Evolutionary conservation across 2,797 vertebrate species (phyloP).

Genomic region (Notamacropus eugenii): DNA sequence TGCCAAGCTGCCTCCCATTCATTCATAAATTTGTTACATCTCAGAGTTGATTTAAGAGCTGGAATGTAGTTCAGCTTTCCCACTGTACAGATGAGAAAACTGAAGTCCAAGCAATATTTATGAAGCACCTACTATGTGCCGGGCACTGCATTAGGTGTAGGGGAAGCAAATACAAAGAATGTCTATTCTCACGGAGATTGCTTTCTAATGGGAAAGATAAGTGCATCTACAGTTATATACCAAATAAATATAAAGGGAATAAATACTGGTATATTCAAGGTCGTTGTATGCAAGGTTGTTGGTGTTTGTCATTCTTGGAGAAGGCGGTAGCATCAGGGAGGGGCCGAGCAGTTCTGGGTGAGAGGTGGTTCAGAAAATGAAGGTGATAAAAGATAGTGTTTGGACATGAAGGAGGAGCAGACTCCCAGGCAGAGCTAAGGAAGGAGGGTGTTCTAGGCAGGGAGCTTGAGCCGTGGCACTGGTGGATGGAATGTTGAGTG

Average conservation of each 20-base stretch:
- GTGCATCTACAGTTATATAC: background rate
- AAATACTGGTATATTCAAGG: background rate
- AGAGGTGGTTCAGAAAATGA: background rate
- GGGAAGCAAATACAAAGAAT: background rate
- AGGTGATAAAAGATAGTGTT: background rate
- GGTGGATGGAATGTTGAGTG: background rate
- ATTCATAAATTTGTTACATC: background rate
- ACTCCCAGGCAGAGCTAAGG: background rate
- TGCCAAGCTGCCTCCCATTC: background rate
- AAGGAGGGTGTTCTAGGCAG: background rate
- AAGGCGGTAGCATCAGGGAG: too few relatives aligned
- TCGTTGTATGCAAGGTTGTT: background rate
- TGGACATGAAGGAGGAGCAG: background rate
- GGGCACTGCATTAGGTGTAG: background rate
- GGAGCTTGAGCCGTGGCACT: too few relatives aligned
- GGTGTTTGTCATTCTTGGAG: too few relatives aligned
- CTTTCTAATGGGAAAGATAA: background rate
- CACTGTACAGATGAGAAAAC: background rate
- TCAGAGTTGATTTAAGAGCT: background rate
- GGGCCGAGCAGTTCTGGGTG: too few relatives aligned
- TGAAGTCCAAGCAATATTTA: background rate
- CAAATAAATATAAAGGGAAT: background rate
- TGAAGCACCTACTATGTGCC: background rate
- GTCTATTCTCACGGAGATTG: too few relatives aligned
- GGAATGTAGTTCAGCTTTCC: background rate